A percentile compares a stretch with the other conserved stretches of the same genome.
These are phyloP conservation scores for Elachura formosa DNA, from an alignment of 2,113 vertebrate genomes.

Conservation along the genomic window DNA sequence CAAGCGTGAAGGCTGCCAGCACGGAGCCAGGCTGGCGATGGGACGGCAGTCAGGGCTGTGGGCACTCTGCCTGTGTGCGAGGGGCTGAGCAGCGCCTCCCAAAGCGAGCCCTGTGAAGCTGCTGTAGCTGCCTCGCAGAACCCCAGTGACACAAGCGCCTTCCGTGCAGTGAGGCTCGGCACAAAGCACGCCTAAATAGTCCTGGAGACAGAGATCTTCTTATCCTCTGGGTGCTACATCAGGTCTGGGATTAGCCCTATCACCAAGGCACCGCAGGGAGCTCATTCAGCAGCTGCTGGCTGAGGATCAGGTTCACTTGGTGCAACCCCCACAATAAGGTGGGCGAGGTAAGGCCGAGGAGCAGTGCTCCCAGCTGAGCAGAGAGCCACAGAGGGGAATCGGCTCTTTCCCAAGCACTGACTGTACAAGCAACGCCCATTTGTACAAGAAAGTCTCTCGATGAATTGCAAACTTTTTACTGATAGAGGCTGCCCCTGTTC, in stretches of 20 bases:
- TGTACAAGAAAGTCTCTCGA: not conserved
- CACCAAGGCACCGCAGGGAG: not conserved
- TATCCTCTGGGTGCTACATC: not conserved
- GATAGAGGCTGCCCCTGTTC: not conserved
- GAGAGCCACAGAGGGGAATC: not conserved
- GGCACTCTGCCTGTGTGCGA: rapidly evolving
- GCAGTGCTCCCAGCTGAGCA: not conserved
- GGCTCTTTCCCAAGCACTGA: not conserved
- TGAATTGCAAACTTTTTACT: not conserved
- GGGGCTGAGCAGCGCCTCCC: not conserved
- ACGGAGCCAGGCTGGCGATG: not conserved
- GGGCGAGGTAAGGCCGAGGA: not conserved
- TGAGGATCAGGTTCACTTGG: not conserved
- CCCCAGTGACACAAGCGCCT: not conserved
- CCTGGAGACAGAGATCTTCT: not conserved
- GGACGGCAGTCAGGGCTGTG: not conserved
- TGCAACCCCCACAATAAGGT: not conserved
- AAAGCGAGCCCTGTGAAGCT: rapidly evolving
- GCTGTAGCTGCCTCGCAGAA: not conserved
- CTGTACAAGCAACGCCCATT: not conserved
- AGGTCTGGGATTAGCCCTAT: not conserved
- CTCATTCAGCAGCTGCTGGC: not conserved
- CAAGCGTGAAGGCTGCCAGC: not conserved
- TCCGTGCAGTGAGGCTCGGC: not conserved
- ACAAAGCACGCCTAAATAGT: not conserved